These are phyloP conservation scores for Hypocryptadius cinnamomeus DNA, from an alignment of 2,113 vertebrate species.

Conservation along the genomic window DNA sequence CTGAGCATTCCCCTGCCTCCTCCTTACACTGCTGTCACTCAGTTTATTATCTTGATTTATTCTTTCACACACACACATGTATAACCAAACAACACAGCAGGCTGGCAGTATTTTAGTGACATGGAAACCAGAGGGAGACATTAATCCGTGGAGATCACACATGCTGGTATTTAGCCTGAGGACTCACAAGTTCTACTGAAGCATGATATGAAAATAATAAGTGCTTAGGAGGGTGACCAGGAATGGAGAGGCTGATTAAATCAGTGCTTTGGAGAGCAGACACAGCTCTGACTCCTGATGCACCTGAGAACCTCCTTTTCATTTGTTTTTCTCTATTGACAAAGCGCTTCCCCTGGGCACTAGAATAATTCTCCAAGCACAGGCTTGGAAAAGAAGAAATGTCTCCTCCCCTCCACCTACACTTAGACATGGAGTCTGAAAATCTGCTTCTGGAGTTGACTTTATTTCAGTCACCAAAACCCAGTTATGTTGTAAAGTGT, in stretches of 20 bases:
- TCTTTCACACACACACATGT: neutral
- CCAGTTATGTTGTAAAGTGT: neutral
- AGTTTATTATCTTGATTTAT: constrained; percentile 7
- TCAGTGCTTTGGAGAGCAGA: neutral
- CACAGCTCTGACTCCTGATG: neutral
- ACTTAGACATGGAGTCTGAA: neutral
- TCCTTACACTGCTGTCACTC: neutral
- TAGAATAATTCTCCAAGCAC: neutral
- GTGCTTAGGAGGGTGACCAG: neutral
- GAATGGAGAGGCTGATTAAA: neutral
- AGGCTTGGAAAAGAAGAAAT: neutral
- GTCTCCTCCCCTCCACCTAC: neutral
- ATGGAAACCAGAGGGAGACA: neutral
- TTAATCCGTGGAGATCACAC: neutral
- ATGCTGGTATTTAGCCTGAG: neutral
- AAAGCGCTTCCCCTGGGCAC: neutral
- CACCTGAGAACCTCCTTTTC: neutral
- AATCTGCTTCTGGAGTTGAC: neutral
- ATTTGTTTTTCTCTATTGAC: neutral
- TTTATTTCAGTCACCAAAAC: constrained; percentile 3
- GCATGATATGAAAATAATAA: neutral
- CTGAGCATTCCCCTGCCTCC: neutral
- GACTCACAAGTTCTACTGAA: neutral
- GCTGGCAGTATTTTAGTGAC: neutral
- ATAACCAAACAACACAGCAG: neutral